Percentiles rank a stretch among this genome's conserved stretches.
Conservation (phyloP, 2,797 vertebrate genomes). For the Acanthurus lineatus region DNA sequence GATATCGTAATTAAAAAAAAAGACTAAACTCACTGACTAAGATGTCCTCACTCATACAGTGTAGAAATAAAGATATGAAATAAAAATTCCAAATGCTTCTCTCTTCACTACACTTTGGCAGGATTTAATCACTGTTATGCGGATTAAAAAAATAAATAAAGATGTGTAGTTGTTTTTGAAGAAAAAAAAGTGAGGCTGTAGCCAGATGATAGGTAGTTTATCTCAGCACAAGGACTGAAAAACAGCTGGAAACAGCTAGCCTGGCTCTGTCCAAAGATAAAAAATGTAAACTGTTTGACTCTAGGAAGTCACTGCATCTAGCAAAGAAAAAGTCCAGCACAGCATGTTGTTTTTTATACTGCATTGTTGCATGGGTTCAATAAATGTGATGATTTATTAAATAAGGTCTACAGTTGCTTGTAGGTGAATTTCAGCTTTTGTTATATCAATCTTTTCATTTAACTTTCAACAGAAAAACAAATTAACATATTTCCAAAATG, state of each 20-base stretch:
- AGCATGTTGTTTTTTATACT: background rate
- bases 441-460: background rate
- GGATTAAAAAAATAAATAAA: background rate
- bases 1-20: too few species aligned
- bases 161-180: too few species aligned
- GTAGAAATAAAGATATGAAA: too few species aligned
- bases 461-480: background rate
- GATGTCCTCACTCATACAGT: too few species aligned
- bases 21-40: too few species aligned
- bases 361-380: background rate
- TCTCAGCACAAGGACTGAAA: background rate
- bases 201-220: background rate
- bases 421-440: background rate
- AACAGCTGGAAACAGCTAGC: background rate
- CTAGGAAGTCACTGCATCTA: background rate
- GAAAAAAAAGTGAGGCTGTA: background rate
- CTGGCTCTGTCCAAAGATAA: background rate
- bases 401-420: background rate
- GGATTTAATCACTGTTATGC: background rate
- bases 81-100: too few species aligned
- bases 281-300: background rate
- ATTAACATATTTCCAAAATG: background rate
- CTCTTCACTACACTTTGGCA: background rate
- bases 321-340: background rate
- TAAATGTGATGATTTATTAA: constrained; percentile 2